Evolutionary conservation across 2,888 invertebrate species (phyloP).

Genomic region (Cephonodes hylas): DNA sequence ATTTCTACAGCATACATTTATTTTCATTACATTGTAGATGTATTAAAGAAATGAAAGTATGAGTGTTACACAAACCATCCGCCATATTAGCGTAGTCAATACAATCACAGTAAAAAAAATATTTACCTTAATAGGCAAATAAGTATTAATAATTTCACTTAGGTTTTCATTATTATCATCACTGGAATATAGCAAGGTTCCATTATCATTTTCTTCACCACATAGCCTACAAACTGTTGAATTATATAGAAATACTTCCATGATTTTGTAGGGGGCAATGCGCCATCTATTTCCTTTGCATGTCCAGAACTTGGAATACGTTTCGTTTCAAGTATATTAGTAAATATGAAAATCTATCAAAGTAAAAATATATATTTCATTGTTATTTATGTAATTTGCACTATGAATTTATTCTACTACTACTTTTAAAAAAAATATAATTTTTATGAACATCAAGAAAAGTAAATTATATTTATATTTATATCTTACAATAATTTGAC

Average conservation of each 20-base stretch:
- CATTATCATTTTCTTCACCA: constrained; percentile 86
- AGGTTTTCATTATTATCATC: constrained; percentile 83
- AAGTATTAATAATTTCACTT: constrained; percentile 85
- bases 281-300: constrained; percentile 69
- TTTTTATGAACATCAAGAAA: not conserved
- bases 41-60: constrained; percentile 52
- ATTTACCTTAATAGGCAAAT: constrained; percentile 87
- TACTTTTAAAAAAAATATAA: not conserved
- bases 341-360: not conserved
- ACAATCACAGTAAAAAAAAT: constrained; percentile 58
- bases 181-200: constrained; percentile 82
- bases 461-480: not conserved
- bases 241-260: constrained; percentile 83
- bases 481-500: not conserved
- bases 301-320: not conserved
- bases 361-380: not conserved
- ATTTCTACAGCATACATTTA: not conserved
- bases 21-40: not conserved
- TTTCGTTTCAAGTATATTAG: not conserved
- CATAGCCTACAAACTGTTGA: constrained; percentile 88
- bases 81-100: constrained; percentile 75
- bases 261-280: constrained; percentile 44
- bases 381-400: not conserved
- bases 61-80: constrained; percentile 36
- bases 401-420: not conserved